Conservation (phyloP, 1,140 invertebrate species). For the Agrilus planipennis region DNA sequence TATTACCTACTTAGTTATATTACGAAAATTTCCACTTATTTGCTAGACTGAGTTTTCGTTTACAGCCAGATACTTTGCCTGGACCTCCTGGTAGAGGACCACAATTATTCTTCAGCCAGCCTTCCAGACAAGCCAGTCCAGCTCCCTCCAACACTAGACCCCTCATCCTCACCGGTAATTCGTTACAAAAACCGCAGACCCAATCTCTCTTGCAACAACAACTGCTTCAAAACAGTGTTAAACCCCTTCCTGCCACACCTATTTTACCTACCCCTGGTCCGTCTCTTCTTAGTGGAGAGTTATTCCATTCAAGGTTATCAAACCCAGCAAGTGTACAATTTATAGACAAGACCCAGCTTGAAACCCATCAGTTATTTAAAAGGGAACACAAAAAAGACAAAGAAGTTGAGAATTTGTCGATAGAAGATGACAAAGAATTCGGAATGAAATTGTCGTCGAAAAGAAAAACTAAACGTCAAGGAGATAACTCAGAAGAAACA, state of each 20-base stretch:
- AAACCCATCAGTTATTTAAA: constrained; percentile 41
- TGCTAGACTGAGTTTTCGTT: constrained; percentile 2
- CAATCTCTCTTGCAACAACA: constrained; percentile 13
- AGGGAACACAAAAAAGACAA: constrained; percentile 31
- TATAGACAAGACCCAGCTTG: constrained; percentile 38
- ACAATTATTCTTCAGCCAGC: constrained; percentile 48
- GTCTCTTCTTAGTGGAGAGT: constrained; percentile 13
- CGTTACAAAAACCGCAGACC: constrained; percentile 15
- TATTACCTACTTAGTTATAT: too few species aligned
- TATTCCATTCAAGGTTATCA: constrained; percentile 16
- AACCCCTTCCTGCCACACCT: constrained; percentile 14
- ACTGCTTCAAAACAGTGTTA: constrained; percentile 2
- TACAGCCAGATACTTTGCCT: too few species aligned
- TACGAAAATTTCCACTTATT: too few species aligned
- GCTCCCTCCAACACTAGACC: constrained; percentile 1
- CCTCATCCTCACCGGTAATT: constrained; percentile 4
- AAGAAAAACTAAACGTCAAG: constrained; percentile 20
- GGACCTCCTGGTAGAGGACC: too few species aligned
- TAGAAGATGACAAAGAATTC: background rate
- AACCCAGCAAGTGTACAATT: constrained; percentile 46
- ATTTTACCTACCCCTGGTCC: constrained; percentile 18
- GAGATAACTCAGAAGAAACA: constrained; percentile 31
- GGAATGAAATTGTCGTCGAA: constrained; percentile 32
- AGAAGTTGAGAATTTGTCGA: constrained; percentile 6
- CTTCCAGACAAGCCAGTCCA: constrained; percentile 1